Evolutionary conservation across 92 coral and sea anemone species (phyloP), one percentile per base, ranked within the genome.

Genomic region (Epizoanthus stellaris): DNA sequence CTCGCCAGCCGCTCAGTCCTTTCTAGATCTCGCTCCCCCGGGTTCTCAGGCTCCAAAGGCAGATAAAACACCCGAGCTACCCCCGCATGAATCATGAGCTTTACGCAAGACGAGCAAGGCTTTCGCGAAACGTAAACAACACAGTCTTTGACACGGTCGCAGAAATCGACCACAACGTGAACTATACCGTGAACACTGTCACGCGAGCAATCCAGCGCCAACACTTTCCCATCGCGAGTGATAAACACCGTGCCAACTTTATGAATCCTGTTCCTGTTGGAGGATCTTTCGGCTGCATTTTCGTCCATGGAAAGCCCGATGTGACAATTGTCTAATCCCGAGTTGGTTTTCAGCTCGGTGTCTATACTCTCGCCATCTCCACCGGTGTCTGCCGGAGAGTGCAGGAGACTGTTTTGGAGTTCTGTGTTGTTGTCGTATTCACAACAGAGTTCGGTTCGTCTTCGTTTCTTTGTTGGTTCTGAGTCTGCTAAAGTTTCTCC

Each of bases 171-270:
- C 82, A 95, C 70, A 15, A 89, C 91, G 73, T 89, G 80, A 0
- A 88, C 82, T 40, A 91, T 89, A 11, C 88, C 98, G 77, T 95
- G 98, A 10, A 93, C 86, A 38, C 56, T 80, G 80, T 90, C 91
- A 66, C 92, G 97, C 49, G 95, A 85, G 73, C 92, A 95, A 71
- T 95, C 95, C 58, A 90, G 45, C 4, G 93, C 93, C 10, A 89
- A 88, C 43, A 93, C 87, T 19, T 79, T 87, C 38, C 90, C 91
- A 39, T 83, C 86, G 34, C 80, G 86, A 58, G 80, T 88, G 1
- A 91, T 90, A 62, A 95, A 81, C 61, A 95, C 98, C 15, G 92
- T 96, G 21, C 98, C 98, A n/a, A 91, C 92, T 75, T 86, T 90
- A 76, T 87, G 85, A 80, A 69, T 73, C 14, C 23, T 20, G 16